A percentile compares a stretch with the other conserved stretches of the same genome.
These are phyloP conservation scores for Melikaiella ostensackeni DNA, from an alignment of 2,888 invertebrate genomes.

Conservation along the genomic window DNA sequence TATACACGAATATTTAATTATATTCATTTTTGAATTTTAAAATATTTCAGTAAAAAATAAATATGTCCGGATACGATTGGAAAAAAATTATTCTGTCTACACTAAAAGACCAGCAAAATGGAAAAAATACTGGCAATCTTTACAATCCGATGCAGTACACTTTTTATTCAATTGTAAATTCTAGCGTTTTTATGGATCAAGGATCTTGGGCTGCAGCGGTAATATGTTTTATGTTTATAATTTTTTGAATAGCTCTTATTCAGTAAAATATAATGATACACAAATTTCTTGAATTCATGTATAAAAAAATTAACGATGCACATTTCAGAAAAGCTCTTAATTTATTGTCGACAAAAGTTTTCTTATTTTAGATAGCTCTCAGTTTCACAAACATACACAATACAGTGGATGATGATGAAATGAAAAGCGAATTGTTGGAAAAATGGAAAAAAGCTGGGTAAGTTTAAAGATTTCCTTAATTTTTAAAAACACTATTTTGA, in stretches of 20 bases:
- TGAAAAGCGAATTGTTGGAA: not conserved
- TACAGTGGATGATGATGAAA: not conserved
- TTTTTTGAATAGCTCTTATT: too few relatives aligned
- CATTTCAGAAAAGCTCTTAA: not conserved
- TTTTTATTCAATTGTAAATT: conserved; percentile 8
- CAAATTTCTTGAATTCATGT: not conserved
- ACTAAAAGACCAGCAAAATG: not conserved
- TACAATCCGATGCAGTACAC: not conserved
- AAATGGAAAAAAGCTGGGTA: conserved; percentile 2
- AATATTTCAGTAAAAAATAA: not conserved
- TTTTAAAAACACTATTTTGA: not conserved
- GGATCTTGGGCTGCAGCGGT: not conserved
- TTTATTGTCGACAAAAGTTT: not conserved
- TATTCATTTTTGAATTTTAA: not conserved
- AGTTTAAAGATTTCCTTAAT: not conserved
- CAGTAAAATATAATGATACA: too few relatives aligned
- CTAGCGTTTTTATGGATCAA: not conserved
- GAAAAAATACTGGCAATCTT: not conserved
- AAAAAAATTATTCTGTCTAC: not conserved
- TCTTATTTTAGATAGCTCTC: not conserved
- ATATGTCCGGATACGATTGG: not conserved
- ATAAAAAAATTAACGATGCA: not conserved
- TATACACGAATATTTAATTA: too few relatives aligned
- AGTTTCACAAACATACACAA: not conserved
- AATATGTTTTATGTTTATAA: not conserved